Evolutionary conservation across 1,140 invertebrate genomes (phyloP), one percentile per base, ranked within the genome.

Genomic region (Bombus confusus): DNA sequence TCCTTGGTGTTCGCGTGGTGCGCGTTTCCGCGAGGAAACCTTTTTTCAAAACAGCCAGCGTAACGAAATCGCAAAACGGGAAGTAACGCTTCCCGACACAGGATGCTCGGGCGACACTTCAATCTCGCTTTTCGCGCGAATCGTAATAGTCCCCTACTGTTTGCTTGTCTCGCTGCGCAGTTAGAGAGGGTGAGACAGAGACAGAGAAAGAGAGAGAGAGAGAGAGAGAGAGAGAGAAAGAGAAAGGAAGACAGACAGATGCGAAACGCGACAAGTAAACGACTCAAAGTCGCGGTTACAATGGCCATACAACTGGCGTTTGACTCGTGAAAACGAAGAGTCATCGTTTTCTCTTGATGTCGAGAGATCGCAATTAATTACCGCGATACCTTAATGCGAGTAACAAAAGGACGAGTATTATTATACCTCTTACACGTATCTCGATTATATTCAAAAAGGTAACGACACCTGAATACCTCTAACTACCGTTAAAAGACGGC

Each of bases 51-150:
- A 68, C 74, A 62, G 15, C 10, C 47, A 8, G 28, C 59, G 59
- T 59, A 43, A 62, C 68, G 41, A 41, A 79, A 62, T 72, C 39
- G 52, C 66, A 41, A 59, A 47, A 79, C 34, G 64, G 37, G 41
- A 37, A 59, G 52, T 78, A 72, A 71, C 47, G 47, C 8, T 41
- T n/a, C 41, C 34, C 37, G 15, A 64, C 75, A 57, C 25, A 68
- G 81, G 64, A 25, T 41, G 8, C 59, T 69, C 31, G 15, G n/a
- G 68, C 37, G 37, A 31, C 83, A 72, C 57, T 85, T 80, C 76
- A 85, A 85, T 85, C 69, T 80, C 39, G 52, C 68, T 72, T 72
- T 74, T 74, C 69, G 52, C 78, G 71, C 62, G 59, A 74, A 68
- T 74, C 68, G 71, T 73, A 52, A 80, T 57, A 79, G 57, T 81